phyloP scores from a whole-genome alignment of 1,140 invertebrate genomes.

The Calephelis nemesis region DNA sequence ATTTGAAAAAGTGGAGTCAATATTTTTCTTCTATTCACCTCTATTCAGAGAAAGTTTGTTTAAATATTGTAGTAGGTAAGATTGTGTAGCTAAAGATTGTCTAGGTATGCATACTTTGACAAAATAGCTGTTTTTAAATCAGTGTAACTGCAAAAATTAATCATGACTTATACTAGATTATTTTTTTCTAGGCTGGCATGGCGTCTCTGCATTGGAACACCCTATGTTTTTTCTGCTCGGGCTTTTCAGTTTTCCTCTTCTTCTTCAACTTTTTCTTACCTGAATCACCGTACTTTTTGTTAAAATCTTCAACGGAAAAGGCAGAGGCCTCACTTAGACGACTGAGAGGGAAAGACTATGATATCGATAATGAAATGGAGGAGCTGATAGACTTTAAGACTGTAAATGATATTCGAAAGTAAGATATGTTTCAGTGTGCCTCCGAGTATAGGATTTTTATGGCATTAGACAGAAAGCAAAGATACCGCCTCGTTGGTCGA shows the following conservation, averaged over 20 bases:
- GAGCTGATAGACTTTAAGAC: constrained; percentile 45
- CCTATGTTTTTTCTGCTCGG: constrained; percentile 36
- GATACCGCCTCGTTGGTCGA: background rate
- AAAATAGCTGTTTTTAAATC: background rate
- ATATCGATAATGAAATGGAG: constrained; percentile 42
- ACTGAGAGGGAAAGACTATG: constrained; percentile 38
- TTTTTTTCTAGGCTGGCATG: constrained; percentile 43
- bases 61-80: too few species aligned
- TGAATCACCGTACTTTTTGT: constrained; percentile 54
- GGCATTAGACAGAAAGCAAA: background rate
- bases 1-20: too few species aligned
- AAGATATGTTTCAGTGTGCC: constrained; percentile 5
- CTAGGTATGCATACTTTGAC: too few species aligned
- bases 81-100: too few species aligned
- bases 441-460: too few species aligned
- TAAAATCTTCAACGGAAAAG: constrained; percentile 35
- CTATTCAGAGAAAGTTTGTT: too few species aligned
- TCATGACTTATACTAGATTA: background rate
- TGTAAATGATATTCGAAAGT: constrained; percentile 50
- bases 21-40: too few species aligned
- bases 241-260: constrained; percentile 33
- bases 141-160: background rate
- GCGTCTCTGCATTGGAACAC: constrained; percentile 42
- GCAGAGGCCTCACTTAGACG: constrained; percentile 33
- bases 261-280: constrained; percentile 38